These are phyloP conservation scores for Jaculus jaculus DNA, from an alignment of 2,113 vertebrate species.

Conservation along the genomic window DNA sequence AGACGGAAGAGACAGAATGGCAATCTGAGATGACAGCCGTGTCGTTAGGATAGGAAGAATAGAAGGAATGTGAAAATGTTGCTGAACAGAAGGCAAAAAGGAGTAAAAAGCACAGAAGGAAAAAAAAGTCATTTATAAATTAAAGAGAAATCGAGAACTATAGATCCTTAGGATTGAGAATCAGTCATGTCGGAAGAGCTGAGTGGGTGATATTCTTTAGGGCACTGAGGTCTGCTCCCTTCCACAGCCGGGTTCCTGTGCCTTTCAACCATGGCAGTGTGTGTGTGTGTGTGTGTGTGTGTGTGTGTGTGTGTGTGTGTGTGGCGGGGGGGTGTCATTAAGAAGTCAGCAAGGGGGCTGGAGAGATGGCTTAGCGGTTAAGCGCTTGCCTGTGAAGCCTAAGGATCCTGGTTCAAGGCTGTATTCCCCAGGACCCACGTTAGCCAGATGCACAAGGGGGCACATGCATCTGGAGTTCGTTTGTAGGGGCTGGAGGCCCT, in stretches of 20 bases:
- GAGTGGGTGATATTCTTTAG: not conserved
- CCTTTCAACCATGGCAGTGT: not conserved
- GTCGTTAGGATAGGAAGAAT: conserved; percentile 1
- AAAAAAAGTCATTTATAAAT: conserved; percentile 4
- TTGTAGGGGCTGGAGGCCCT: too few relatives aligned
- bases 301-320: too few relatives aligned
- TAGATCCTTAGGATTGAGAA: not conserved
- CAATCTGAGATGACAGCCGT: not conserved
- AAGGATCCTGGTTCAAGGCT: too few relatives aligned
- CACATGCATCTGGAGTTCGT: too few relatives aligned
- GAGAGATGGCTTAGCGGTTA: too few relatives aligned
- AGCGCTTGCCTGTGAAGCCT: too few relatives aligned
- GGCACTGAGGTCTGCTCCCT: not conserved
- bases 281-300: too few relatives aligned
- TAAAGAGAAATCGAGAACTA: conserved; percentile 16
- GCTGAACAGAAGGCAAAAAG: not conserved
- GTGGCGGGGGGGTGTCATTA: too few relatives aligned
- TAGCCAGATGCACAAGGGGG: too few relatives aligned
- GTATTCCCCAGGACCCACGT: too few relatives aligned
- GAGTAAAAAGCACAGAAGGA: not conserved
- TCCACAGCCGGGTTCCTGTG: not conserved
- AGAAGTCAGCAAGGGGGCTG: not conserved
- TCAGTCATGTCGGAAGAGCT: too few relatives aligned
- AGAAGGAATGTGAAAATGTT: not conserved
- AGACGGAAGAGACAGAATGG: not conserved